Percentiles rank a stretch among this genome's conserved stretches.
Conservation (phyloP, 2,797 vertebrate species). For the Pseudochromis fuscus region DNA sequence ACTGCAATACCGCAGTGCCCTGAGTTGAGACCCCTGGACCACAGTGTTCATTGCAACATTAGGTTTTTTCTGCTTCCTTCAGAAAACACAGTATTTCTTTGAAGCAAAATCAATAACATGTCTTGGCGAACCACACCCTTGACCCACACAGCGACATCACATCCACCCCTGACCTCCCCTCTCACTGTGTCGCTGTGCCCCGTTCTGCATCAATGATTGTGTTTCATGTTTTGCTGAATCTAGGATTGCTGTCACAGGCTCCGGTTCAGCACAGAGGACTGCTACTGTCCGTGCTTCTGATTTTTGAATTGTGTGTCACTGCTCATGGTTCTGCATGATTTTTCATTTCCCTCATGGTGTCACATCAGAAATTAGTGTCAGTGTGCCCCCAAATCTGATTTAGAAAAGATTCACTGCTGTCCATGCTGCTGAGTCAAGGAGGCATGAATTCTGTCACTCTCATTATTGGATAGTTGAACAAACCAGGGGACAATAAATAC, state of each 20-base stretch:
- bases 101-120: not conserved
- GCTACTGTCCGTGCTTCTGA: slow-evolving; percentile 9
- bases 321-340: not conserved
- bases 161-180: slow-evolving; percentile 4
- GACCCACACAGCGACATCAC: slow-evolving; percentile 8
- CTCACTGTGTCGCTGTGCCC: not conserved
- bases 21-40: too few relatives aligned
- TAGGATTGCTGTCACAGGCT: slow-evolving; percentile 7
- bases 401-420: not conserved
- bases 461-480: not conserved
- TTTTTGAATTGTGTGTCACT: not conserved
- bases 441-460: not conserved
- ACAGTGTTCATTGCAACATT: not conserved
- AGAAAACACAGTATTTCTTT: not conserved
- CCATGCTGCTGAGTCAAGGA: not conserved
- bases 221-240: slow-evolving; percentile 1
- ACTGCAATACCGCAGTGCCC: too few relatives aligned
- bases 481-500: too few relatives aligned
- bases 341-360: not conserved
- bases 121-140: not conserved
- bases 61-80: not conserved
- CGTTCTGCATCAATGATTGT: slow-evolving; percentile 6
- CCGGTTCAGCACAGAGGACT: slow-evolving; percentile 11
- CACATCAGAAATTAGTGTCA: not conserved
- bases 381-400: not conserved